Base-by-base conservation (phyloP, 1,140 invertebrate species). In the Drosophila yakuba region DNA sequence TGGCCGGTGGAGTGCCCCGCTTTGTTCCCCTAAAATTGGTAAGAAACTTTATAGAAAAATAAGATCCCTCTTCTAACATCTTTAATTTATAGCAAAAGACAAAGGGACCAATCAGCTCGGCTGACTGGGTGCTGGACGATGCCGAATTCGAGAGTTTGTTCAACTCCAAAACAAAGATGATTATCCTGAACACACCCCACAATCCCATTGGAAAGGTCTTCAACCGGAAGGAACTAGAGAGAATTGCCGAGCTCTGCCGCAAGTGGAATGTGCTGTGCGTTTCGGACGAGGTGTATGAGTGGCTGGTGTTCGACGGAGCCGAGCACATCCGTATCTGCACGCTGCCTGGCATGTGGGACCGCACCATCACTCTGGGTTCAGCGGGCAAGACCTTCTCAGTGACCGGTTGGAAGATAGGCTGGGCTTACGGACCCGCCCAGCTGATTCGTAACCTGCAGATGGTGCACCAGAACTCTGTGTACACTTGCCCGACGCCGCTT, bases 211-310 rank as follows among this genome's bases (percentile, higher is more conserved):
- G 98, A 44, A 99, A 99, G 93, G 97, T 99, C 35, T 97, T 97
- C 80, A 95, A 94, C 2, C 74, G 92, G 1, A 91, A 95, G 11
- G 97, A 97, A 91, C 89, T 97, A 57, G 93, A 96, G 74, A 93
- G 95, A 56, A 97, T 99, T 80, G 98, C 97, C 0, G 90, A 95
- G 80, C 93, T 99, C 43, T 99, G 98, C 85, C 97, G 97, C 83
- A 98, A 99, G 91, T 96, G 97, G 94, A 96, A 99, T 93, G 96
- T 97, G 6, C 93, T 99, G 6, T 98, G 97, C 60, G 93, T 99
- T 20, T 96, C 97, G 7, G 98, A 99, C 93, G 99, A 99, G 93
- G 99, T 99, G 1, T 99, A 99, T 78, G 98, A 99, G 93, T 99
- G 98, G 97, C 95, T 99, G 79, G 96, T 98, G 17, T 99, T 97